A percentile compares a stretch with the other conserved stretches of the same genome.
Evolutionary conservation across 1,140 invertebrate genomes (phyloP).

Genomic region (Diabrotica undecimpunctata): DNA sequence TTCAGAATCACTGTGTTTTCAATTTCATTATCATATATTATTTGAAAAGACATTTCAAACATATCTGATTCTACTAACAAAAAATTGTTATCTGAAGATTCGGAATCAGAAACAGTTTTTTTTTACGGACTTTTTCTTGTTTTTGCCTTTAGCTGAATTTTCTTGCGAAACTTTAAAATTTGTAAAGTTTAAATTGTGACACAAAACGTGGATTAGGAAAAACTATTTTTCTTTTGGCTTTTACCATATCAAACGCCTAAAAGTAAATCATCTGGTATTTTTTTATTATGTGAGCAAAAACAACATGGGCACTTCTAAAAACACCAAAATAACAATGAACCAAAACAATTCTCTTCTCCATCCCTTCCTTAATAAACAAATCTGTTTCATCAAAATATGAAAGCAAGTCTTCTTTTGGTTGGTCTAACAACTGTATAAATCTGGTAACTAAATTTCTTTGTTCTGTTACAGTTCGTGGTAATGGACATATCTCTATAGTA

Average conservation of each 20-base stretch:
- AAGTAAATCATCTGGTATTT: constrained; percentile 68
- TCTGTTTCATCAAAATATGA: constrained; percentile 70
- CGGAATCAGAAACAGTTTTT: no score
- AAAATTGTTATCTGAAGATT: no score
- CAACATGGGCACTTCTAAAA: constrained; percentile 77
- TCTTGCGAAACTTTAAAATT: no score
- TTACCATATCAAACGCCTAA: constrained; percentile 60
- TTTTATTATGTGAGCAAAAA: constrained; percentile 83
- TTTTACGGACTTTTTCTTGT: no score
- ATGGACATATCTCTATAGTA: constrained; percentile 76
- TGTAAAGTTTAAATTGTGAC: constrained; percentile 71
- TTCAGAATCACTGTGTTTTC: no score
- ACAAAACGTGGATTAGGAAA: constrained; percentile 57
- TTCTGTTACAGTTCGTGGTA: constrained; percentile 68
- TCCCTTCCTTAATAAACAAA: constrained; percentile 65
- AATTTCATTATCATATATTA: no score
- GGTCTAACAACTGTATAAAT: constrained; percentile 77
- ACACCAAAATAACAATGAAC: constrained; percentile 85
- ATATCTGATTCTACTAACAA: no score
- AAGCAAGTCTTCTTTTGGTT: constrained; percentile 77
- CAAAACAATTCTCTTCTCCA: constrained; percentile 58
- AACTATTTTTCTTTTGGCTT: constrained; percentile 35
- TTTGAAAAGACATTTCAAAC: no score
- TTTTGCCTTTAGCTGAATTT: no score
- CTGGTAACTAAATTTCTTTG: constrained; percentile 64